Evolutionary conservation across 2,797 vertebrate genomes (phyloP).

Genomic region (Salarias fasciatus): DNA sequence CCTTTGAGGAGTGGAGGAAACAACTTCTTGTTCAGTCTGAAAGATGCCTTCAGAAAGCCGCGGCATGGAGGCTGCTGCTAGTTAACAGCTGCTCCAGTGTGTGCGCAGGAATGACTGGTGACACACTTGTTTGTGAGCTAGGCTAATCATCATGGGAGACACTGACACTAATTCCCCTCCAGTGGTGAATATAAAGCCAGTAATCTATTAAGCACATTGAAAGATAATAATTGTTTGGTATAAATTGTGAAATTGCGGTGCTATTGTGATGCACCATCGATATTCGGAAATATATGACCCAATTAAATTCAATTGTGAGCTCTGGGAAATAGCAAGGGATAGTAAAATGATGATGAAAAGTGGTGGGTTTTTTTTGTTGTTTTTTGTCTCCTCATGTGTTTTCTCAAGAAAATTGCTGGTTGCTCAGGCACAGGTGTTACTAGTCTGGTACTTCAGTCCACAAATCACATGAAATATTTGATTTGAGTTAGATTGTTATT

Average conservation of each 20-base stretch:
- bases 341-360: too few relatives aligned
- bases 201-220: slow-evolving; percentile 38
- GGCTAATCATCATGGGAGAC: slow-evolving; percentile 28
- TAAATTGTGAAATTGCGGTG: slow-evolving; percentile 24
- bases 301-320: too few relatives aligned
- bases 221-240: slow-evolving; percentile 22
- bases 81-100: slow-evolving; percentile 8
- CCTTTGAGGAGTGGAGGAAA: slow-evolving; percentile 34
- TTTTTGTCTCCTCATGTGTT: too few relatives aligned
- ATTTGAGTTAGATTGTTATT: too few relatives aligned
- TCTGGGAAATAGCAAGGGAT: too few relatives aligned
- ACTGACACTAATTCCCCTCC: slow-evolving; percentile 12
- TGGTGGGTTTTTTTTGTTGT: too few relatives aligned
- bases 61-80: slow-evolving; percentile 19
- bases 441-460: too few relatives aligned
- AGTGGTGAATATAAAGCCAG: slow-evolving; percentile 17
- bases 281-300: too few relatives aligned
- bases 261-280: slow-evolving; percentile 26
- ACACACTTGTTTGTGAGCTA: slow-evolving; percentile 32
- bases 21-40: slow-evolving; percentile 30
- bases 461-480: too few relatives aligned
- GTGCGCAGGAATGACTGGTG: slow-evolving; percentile 30
- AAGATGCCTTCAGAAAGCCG: slow-evolving; percentile 14
- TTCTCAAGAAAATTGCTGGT: too few relatives aligned
- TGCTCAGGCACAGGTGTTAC: too few relatives aligned